phyloP scores from a whole-genome alignment of 1,140 invertebrate species.

The Mycetomoellerius zeteki region DNA sequence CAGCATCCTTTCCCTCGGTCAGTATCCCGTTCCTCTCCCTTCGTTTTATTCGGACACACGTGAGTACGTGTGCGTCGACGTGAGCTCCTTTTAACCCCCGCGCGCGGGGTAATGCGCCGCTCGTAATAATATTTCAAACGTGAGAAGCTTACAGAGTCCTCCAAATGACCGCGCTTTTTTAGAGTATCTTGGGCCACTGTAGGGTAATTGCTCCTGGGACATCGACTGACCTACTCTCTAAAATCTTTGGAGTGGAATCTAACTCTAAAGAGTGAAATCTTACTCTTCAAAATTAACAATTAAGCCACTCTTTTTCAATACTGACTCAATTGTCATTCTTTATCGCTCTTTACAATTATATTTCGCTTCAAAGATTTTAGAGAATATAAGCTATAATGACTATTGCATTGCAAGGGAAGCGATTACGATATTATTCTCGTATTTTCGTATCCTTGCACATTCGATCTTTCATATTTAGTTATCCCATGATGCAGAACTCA shows the following conservation, averaged over 20 bases:
- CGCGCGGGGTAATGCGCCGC: conserved; percentile 73
- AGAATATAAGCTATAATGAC: conserved; percentile 8
- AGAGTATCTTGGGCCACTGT: conserved; percentile 47
- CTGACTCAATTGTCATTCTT: too few species aligned
- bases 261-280: too few species aligned
- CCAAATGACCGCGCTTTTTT: conserved; percentile 46
- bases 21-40: conserved; percentile 35
- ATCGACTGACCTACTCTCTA: conserved; percentile 67
- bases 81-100: conserved; percentile 70
- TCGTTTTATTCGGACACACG: conserved; percentile 49
- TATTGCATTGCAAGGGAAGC: not conserved
- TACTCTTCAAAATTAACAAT: too few species aligned
- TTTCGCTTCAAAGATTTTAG: too few species aligned
- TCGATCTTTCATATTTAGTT: conserved; percentile 20
- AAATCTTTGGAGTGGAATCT: too few species aligned
- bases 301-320: too few species aligned
- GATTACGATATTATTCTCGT: not conserved
- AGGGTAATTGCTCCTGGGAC: conserved; percentile 70
- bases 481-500: not conserved
- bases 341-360: too few species aligned
- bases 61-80: conserved; percentile 56
- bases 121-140: conserved; percentile 80
- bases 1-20: conserved; percentile 29
- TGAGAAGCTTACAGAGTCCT: conserved; percentile 72
- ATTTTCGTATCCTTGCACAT: not conserved